These are phyloP conservation scores for Lanistes nyassanus DNA, from an alignment of 1,140 invertebrate genomes.

Conservation along the genomic window DNA sequence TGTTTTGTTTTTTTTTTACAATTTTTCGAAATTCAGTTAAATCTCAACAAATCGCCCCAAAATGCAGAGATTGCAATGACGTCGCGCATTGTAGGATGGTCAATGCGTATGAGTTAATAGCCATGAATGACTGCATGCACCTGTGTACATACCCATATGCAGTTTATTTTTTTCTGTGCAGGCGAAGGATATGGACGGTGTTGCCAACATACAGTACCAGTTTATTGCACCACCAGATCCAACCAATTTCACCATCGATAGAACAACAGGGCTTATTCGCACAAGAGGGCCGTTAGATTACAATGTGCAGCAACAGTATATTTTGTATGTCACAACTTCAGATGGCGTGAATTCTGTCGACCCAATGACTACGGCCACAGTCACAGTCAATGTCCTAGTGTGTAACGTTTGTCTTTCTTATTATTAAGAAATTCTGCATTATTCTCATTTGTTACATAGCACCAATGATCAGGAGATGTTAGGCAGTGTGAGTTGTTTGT, in stretches of 20 bases:
- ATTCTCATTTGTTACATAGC: background rate
- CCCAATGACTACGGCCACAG: background rate
- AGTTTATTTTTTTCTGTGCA: background rate
- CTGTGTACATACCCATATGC: background rate
- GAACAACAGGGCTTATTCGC: background rate
- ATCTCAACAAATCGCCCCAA: too few relatives aligned
- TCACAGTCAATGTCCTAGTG: slow-evolving; percentile 8
- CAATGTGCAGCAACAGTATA: slow-evolving; percentile 4
- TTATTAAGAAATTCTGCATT: background rate
- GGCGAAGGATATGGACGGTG: slow-evolving; percentile 7
- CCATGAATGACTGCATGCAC: slow-evolving; percentile 21
- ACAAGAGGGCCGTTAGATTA: background rate
- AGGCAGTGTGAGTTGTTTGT: too few relatives aligned
- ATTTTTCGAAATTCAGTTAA: too few relatives aligned
- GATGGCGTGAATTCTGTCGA: background rate
- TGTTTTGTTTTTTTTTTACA: too few relatives aligned
- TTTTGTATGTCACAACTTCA: slow-evolving; percentile 13
- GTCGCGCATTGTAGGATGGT: too few relatives aligned
- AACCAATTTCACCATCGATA: background rate
- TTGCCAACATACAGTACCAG: background rate
- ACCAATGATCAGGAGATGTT: too few relatives aligned
- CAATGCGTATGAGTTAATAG: slow-evolving; percentile 41
- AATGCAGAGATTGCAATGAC: too few relatives aligned
- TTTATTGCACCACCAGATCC: background rate
- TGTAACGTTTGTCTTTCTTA: background rate